Base-by-base conservation (phyloP, 2,888 invertebrate species). In the Tolmerus cingulatus region DNA sequence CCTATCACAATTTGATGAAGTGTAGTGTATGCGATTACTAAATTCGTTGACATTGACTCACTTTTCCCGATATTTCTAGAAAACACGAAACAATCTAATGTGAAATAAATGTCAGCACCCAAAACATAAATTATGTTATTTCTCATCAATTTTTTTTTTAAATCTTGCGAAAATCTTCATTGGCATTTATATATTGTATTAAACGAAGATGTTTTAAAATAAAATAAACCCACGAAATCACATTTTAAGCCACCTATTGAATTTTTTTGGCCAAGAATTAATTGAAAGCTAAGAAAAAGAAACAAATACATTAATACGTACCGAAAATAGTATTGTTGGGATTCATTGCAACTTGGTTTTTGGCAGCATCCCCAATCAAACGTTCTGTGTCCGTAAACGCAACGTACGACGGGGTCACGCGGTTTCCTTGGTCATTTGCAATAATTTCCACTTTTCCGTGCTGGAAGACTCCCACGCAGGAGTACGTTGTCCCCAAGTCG, bases 261-360 rank as follows among this genome's bases (percentile, higher is more conserved):
- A 27, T 66, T 66, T 66, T 4, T 23, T 19, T 19, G 9, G 66
- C 12, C 66, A 66, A 23, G 66, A 12, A 14, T 19, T 12, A 66
- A 23, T 27, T 27, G 23, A 27, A 66, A 3, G 3, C 66, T 19
- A 66, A 8, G 12, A 27, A 12, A 23, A 12, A 66, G 19, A 23
- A 27, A 66, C 66, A 19, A 66, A 23, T 8, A 66, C 66, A 66
- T 19, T 23, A 8, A 30, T 23, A 84, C 84, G 14, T 37, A 84
- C 57, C 86, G 76, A 86, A 97, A 91, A 97, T 96, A 90, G 97
- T 97, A 94, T 97, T 97, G 93, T 95, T 96, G 89, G 97, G 97
- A 93, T 97, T 97, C 97, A 97, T 96, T 90, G 97, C 96, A 90
- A 96, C 96, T 93, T 96, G 96, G 93, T 96, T 96, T 92, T 96